Evolutionary conservation across 2,113 vertebrate species (phyloP).

Genomic region (Oryzias melastigma): DNA sequence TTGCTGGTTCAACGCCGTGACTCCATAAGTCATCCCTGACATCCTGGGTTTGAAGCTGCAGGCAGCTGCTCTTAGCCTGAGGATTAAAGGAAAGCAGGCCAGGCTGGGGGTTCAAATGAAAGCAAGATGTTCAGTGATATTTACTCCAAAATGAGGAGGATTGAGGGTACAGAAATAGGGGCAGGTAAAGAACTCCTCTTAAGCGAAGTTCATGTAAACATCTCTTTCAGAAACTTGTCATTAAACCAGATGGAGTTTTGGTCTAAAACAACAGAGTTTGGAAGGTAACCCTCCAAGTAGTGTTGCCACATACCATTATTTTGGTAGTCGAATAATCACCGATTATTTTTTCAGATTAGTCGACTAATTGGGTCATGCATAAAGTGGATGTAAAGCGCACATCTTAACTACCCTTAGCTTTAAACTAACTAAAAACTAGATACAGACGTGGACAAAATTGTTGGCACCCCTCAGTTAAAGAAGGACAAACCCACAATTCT

Average conservation of each 20-base stretch:
- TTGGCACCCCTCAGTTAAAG: too few species aligned
- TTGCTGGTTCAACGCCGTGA: too few species aligned
- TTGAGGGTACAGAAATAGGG: constrained; percentile 35
- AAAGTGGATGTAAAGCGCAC: too few species aligned
- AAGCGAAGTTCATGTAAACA: constrained; percentile 3
- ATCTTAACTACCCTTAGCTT: too few species aligned
- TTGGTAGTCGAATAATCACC: too few species aligned
- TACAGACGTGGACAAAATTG: too few species aligned
- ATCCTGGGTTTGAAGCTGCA: constrained; percentile 2
- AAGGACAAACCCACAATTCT: too few species aligned
- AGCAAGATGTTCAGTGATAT: constrained; percentile 21
- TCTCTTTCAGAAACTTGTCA: background rate
- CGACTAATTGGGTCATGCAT: too few species aligned
- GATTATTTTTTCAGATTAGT: too few species aligned
- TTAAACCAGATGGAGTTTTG: constrained; percentile 7
- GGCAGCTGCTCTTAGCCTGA: constrained; percentile 2
- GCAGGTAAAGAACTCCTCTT: constrained; percentile 28
- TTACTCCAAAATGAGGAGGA: constrained; percentile 46
- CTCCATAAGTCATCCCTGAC: constrained; percentile 2
- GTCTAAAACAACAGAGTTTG: background rate
- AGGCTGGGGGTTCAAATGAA: constrained; percentile 30
- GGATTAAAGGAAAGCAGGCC: constrained; percentile 34
- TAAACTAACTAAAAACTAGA: too few species aligned
- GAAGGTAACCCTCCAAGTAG: too few species aligned
- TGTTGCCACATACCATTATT: too few species aligned